Percentiles rank a stretch among this genome's conserved stretches.
Conservation (phyloP, 2,113 vertebrate genomes). For the Nothobranchius kuhntae region DNA sequence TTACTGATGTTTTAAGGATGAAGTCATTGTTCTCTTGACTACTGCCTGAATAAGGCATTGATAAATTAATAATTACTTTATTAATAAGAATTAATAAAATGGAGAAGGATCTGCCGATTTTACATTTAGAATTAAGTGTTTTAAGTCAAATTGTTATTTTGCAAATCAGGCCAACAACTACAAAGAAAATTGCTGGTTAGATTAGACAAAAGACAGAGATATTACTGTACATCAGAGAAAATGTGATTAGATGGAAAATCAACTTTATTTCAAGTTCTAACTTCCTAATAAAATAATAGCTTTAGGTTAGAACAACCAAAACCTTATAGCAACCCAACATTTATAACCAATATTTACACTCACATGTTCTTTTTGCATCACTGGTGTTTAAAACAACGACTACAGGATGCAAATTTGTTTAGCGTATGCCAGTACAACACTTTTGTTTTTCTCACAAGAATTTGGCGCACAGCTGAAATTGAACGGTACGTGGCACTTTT, state of each 20-base stretch:
- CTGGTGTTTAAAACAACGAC: constrained; percentile 31
- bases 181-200: neutral
- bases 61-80: too few species aligned
- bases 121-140: too few species aligned
- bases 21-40: neutral
- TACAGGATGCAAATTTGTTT: constrained; percentile 8
- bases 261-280: constrained; percentile 14
- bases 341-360: constrained; percentile 31
- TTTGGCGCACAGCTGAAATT: constrained; percentile 13
- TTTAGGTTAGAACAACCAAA: constrained; percentile 20
- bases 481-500: constrained; percentile 29
- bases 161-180: neutral
- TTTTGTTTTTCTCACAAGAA: constrained; percentile 21
- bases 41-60: neutral
- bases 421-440: constrained; percentile 29
- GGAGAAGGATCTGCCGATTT: too few species aligned
- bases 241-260: constrained; percentile 5
- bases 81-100: too few species aligned
- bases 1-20: constrained; percentile 2
- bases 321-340: constrained; percentile 26
- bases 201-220: neutral
- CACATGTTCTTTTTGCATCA: constrained; percentile 11
- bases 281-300: constrained; percentile 2
- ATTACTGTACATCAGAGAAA: too few species aligned
- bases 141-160: neutral